Percentiles rank a stretch among this genome's conserved stretches.
These are phyloP conservation scores for Aulostomus chinensis DNA, from an alignment of 2,797 vertebrate species.

Conservation along the genomic window DNA sequence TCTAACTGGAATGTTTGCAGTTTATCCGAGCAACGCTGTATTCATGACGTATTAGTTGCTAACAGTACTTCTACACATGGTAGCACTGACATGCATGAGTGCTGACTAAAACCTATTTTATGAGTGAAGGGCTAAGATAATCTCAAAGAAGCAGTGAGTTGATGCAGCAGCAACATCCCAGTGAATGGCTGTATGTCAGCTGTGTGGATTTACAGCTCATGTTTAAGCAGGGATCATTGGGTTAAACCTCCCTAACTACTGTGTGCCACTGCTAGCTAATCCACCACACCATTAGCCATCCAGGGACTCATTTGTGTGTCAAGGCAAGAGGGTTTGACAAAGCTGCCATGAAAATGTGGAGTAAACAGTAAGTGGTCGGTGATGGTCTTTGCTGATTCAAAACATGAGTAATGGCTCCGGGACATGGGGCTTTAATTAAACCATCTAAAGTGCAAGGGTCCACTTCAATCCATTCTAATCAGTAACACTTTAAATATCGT, in stretches of 20 bases:
- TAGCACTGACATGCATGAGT: neutral
- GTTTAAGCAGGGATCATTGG: slow-evolving; percentile 66
- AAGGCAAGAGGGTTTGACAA: neutral
- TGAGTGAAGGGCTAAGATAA: slow-evolving; percentile 6
- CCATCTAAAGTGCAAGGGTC: too few relatives aligned
- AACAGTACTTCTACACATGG: too few relatives aligned
- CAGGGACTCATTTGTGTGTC: slow-evolving; percentile 6
- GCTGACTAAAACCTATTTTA: slow-evolving; percentile 7
- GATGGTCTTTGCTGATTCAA: too few relatives aligned
- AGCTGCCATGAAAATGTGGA: neutral
- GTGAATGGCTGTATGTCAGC: slow-evolving; percentile 43
- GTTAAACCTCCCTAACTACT: slow-evolving; percentile 64
- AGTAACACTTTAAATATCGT: too few relatives aligned
- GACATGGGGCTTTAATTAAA: too few relatives aligned
- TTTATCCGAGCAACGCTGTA: too few relatives aligned
- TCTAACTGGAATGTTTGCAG: too few relatives aligned
- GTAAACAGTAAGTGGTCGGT: neutral
- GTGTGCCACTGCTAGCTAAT: slow-evolving; percentile 54
- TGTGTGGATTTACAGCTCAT: slow-evolving; percentile 59
- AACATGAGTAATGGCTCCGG: too few relatives aligned
- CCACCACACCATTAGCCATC: slow-evolving; percentile 40
- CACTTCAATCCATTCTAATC: too few relatives aligned
- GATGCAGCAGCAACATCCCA: slow-evolving; percentile 5
- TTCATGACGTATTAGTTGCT: neutral
- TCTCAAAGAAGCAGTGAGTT: slow-evolving; percentile 13